phyloP scores from a whole-genome alignment of 2,888 invertebrate species.

The Nephrotoma flavescens region DNA sequence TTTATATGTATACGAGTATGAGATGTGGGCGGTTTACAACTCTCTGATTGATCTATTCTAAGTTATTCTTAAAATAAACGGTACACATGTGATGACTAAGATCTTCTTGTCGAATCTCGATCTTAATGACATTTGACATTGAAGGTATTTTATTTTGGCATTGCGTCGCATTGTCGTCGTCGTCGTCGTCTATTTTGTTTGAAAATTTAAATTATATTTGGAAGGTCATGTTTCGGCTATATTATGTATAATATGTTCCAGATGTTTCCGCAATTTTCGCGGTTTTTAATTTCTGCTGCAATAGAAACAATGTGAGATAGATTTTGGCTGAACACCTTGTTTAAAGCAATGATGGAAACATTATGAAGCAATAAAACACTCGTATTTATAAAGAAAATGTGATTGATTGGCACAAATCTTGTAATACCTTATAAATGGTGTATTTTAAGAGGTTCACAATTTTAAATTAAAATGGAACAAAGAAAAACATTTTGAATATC shows the following conservation, averaged over 20 bases:
- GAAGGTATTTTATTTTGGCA: not conserved
- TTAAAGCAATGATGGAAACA: no score
- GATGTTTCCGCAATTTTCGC: not conserved
- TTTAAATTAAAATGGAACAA: no score
- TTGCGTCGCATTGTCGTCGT: not conserved
- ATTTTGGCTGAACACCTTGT: no score
- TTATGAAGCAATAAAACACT: no score
- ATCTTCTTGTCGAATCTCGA: not conserved
- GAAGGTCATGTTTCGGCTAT: not conserved
- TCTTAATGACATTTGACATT: not conserved
- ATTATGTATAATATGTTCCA: not conserved
- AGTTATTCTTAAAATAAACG: not conserved
- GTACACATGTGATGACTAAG: not conserved
- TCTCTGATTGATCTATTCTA: not conserved
- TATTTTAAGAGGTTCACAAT: no score
- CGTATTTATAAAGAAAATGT: no score
- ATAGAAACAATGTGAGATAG: no score
- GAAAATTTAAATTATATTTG: not conserved
- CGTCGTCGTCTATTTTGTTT: not conserved
- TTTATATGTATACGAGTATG: not conserved
- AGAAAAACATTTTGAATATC: no score
- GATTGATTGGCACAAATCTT: no score
- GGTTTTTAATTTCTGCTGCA: not conserved
- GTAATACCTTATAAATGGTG: no score
- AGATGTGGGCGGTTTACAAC: not conserved